Base-by-base conservation (phyloP, 2,113 vertebrate genomes). In the Mesocricetus auratus region DNA sequence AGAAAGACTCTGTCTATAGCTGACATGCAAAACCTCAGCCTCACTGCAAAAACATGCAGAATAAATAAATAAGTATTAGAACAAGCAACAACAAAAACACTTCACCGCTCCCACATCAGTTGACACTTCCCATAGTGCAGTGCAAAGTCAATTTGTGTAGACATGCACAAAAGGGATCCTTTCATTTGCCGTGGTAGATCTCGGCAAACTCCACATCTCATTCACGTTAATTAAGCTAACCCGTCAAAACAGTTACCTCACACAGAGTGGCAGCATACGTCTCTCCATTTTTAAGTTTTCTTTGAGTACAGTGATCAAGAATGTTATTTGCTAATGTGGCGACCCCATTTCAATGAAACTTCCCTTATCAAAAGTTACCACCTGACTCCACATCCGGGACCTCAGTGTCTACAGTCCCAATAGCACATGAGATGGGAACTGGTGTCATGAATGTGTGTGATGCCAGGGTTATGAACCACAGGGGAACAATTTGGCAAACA, bases 221-320 rank as follows among this genome's bases (percentile, higher is more conserved):
- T 75, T 86, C 95, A 69, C 73, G 39, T 97, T 97, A 96, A 97
- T 98, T 97, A 97, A 97, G 88, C 91, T 82, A 91, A 78, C 0
- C 0, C 36, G 53, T 93, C 98, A 97, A 95, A 97, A 96, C 93
- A 98, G 96, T 98, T 73, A 93, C 88, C 73, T 97, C 78, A 91
- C 89, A 53, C 24, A 97, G 74, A 94, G 58, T 50, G 56, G 94
- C 50, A 53, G 75, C 8, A 12, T 50, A 11, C 66, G 69, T 92
- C 60, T 71, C 94, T 89, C 79, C 13, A 62, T 36, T 96, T 96
- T 86, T 3, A 73, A 77, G 86, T 92, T 93, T 94, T 92, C 75
- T 91, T 94, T 66, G 75, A 86, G 62, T 22, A 64, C 94, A 94
- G 90, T 94, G 88, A 97, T 62, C 66, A 1, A 12, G 90, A 95